Evolutionary conservation across 2,888 invertebrate genomes (phyloP).

Genomic region (Xanthorhoe spadicearia): DNA sequence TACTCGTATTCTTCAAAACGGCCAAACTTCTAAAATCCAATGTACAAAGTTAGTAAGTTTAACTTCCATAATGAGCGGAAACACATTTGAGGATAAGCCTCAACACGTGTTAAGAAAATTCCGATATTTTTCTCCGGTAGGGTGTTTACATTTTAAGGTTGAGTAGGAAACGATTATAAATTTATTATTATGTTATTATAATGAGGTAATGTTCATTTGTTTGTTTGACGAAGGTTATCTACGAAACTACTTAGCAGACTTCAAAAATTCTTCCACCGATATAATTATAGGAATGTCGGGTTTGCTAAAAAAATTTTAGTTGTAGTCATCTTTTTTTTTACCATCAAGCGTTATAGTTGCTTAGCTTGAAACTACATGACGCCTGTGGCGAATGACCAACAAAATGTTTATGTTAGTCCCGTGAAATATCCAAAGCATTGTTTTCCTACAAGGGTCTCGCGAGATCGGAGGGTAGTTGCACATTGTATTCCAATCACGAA

Average conservation of each 20-base stretch:
- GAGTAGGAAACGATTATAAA: not conserved
- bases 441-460: slow-evolving; percentile 26
- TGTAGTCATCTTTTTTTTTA: no score
- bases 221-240: no score
- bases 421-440: slow-evolving; percentile 3
- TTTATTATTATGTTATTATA: no score
- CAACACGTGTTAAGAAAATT: slow-evolving; percentile 32
- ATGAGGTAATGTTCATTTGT: no score
- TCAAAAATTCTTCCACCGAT: no score
- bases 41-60: slow-evolving; percentile 23
- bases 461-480: slow-evolving; percentile 38
- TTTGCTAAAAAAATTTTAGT: no score
- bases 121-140: slow-evolving; percentile 19
- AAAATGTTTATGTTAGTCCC: not conserved
- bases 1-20: slow-evolving; percentile 1
- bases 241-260: no score
- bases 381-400: no score
- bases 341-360: no score
- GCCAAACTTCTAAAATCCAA: slow-evolving; percentile 23
- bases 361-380: no score
- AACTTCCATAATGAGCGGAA: slow-evolving; percentile 30
- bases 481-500: slow-evolving; percentile 43
- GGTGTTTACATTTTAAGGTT: slow-evolving; percentile 10
- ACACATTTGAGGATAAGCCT: slow-evolving; percentile 25
- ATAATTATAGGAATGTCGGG: no score